Evolutionary conservation across 2,797 vertebrate species (phyloP), one percentile per base, ranked within the genome.

Genomic region (Atherinosoma microstoma): DNA sequence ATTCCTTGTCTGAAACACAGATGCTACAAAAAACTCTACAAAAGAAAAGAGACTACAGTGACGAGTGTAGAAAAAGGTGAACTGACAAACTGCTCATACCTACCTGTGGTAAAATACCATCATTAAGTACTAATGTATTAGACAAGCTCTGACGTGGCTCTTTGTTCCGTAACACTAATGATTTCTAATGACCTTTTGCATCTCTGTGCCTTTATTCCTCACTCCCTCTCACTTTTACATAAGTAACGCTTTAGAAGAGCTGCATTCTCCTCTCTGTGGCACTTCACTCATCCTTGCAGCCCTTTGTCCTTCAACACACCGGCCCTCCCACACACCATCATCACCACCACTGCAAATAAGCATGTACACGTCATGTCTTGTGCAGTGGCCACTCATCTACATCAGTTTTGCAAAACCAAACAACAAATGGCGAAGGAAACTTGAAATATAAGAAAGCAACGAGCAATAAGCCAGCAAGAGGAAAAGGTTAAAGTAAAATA

Each of bases 271-370:
- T 70, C 77, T 16, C 76, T 51, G 73, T 70, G 71, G 53, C 34
- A 22, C 61, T 58, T 72, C 75, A 75, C 76, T 85, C 78, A 79
- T 84, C 85, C 73, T 84, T 70, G 20, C 53, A 86, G 86, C 70
- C 79, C 66, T 89, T 86, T 88, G 81, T 90, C 76, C 87, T 81
- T 61, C 47, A 71, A 72, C 83, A 73, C 36, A 10, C 67, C 53
- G 13, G 67, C 78, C 79, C 84, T 85, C 86, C 91, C 75, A 88
- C 88, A 61, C 79, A 27, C 76, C 64, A 81, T 82, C 80, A 82
- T 73, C 76, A 56, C 69, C 68, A 49, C 70, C 77, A 36, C 30
- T 24, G 20, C 22, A 45, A 45, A 20, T 3, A 9, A 32, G 40
- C 60, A 47, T n/a, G 38, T 12, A 4, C 5, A 10, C 47, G 8